Base-by-base conservation (phyloP, 2,888 invertebrate species). In the Galerucella nymphaeae region DNA sequence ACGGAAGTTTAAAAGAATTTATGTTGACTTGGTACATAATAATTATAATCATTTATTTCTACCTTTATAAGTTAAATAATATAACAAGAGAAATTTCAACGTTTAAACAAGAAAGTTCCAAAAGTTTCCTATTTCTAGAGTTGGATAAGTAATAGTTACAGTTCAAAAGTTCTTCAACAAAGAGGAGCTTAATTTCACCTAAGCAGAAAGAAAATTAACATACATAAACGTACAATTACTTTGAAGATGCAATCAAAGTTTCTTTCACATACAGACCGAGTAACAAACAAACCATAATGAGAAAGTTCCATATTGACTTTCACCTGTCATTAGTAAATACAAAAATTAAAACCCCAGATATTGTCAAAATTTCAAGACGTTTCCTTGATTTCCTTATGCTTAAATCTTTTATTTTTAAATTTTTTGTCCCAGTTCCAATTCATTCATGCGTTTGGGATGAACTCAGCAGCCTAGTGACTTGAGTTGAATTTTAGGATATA, bases 41-140 rank as follows among this genome's bases (percentile, higher is more conserved):
- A 48, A 48, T n/a, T n/a, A n/a, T n/a, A 48, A n/a, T 48, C 48
- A 48, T 48, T n/a, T 48, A 48, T 48, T 48, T 48, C 6, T 48
- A 48, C 6, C 8, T 14, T n/a, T 38, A 8, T 38, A 38, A 38
- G 30, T 38, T 38, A 38, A 38, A 38, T n/a, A n/a, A 6, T 48
- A 1, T n/a, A 48, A 48, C 48, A 2, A 48, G 53, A 53, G 18
- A 50, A 18, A 53, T 16, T 53, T 18, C 53, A 16, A 53, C 10
- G 53, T 18, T 53, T 53, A 18, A 18, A 53, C 18, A 18, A 53
- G 53, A 53, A 53, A 53, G 18, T 53, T 53, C 18, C 8, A 53
- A 16, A 8, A 53, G 2, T 53, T 53, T 16, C 16, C 6, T 53
- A 53, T 16, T 16, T 18, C 53, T 18, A 18, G 30, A 53, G 18